These are phyloP conservation scores for Noctua janthina DNA, from an alignment of 2,888 invertebrate genomes.

Conservation along the genomic window DNA sequence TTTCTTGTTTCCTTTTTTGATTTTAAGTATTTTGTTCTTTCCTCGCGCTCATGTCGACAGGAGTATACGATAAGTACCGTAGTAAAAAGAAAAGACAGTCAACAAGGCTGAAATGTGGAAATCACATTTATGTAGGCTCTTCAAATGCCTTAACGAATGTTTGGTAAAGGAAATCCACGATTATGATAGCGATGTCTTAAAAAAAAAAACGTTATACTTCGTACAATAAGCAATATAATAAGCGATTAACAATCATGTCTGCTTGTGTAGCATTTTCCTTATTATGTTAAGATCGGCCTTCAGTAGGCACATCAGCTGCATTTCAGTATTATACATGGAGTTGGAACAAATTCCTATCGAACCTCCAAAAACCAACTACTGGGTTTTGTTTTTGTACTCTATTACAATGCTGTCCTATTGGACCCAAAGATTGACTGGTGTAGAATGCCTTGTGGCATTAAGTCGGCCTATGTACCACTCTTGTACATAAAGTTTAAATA, in stretches of 20 bases:
- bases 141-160: neutral
- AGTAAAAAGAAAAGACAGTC: constrained; percentile 12
- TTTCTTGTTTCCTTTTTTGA: neutral
- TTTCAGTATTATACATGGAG: neutral
- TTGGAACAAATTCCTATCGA: neutral
- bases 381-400: neutral
- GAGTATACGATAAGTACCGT: neutral
- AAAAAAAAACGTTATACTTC: neutral
- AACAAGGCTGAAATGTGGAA: neutral
- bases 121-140: neutral
- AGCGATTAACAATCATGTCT: neutral
- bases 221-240: neutral
- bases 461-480: too few relatives aligned
- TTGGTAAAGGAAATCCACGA: neutral
- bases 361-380: neutral
- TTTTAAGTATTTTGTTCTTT: neutral
- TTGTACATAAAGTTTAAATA: too few relatives aligned
- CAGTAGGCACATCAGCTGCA: neutral
- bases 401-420: too few relatives aligned
- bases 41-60: neutral
- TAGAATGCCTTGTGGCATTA: too few relatives aligned
- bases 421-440: too few relatives aligned
- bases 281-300: neutral
- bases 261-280: neutral
- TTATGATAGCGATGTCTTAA: neutral